Evolutionary conservation across 1,140 invertebrate genomes (phyloP).

Genomic region (Scaptodrosophila lebanonensis): DNA sequence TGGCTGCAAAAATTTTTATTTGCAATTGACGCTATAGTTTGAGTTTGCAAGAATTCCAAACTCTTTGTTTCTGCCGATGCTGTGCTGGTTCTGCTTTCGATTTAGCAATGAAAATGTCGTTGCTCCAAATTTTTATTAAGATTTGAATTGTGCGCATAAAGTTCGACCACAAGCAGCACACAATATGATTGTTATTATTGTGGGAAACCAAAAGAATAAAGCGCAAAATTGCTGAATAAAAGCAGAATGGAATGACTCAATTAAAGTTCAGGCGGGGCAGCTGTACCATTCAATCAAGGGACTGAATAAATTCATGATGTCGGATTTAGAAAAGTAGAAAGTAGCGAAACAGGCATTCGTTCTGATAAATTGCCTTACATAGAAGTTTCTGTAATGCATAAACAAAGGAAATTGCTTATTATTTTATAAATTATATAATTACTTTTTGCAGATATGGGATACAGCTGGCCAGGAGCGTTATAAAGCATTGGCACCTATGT

Average conservation of each 20-base stretch:
- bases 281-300: conserved; percentile 17
- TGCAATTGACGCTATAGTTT: conserved; percentile 14
- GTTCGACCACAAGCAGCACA: conserved; percentile 22
- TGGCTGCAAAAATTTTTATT: not conserved
- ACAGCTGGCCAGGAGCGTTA: conserved; percentile 93
- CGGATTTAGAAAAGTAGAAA: too few relatives aligned
- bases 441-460: conserved; percentile 85
- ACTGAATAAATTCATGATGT: too few relatives aligned
- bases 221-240: conserved; percentile 58
- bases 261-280: conserved; percentile 46
- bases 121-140: conserved; percentile 66
- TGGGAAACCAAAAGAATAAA: conserved; percentile 52
- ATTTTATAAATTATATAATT: not conserved
- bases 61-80: conserved; percentile 54
- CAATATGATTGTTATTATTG: conserved; percentile 70
- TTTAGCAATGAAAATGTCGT: conserved; percentile 56
- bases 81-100: conserved; percentile 23
- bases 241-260: conserved; percentile 56
- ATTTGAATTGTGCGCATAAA: conserved; percentile 52
- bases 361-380: too few relatives aligned
- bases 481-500: conserved; percentile 93
- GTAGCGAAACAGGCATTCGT: too few relatives aligned
- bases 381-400: too few relatives aligned
- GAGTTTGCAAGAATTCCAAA: conserved; percentile 15
- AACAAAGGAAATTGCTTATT: conserved; percentile 3